Evolutionary conservation across 2,888 invertebrate species (phyloP).

Genomic region (Mesochorus sp.): DNA sequence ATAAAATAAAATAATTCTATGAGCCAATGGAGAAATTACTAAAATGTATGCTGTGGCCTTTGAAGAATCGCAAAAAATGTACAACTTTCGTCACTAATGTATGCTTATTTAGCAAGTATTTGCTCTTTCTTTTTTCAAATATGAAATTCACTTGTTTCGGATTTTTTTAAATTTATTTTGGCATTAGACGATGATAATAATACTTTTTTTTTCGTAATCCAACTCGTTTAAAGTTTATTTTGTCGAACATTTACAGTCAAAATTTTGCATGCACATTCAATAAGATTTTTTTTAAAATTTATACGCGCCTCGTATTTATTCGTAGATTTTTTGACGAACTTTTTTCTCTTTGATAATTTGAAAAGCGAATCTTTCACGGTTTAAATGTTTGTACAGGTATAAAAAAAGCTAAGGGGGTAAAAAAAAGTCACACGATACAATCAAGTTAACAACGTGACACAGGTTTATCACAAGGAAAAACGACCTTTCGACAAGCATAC

Average conservation of each 20-base stretch:
- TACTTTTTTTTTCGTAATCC: neutral
- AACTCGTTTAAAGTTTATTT: neutral
- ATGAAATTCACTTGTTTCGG: too few species aligned
- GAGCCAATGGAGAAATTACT: too few species aligned
- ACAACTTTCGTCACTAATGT: too few species aligned
- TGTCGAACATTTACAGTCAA: neutral
- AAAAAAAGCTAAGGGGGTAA: conserved; percentile 44
- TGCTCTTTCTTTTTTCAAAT: too few species aligned
- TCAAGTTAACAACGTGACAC: conserved; percentile 54
- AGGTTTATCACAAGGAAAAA: conserved; percentile 50
- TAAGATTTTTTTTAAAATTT: neutral
- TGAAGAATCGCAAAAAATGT: too few species aligned
- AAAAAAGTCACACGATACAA: conserved; percentile 46
- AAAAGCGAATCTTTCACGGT: conserved; percentile 1
- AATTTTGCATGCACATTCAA: conserved; percentile 54
- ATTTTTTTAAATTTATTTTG: neutral
- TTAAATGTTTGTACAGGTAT: conserved; percentile 32
- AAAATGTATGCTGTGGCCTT: too few species aligned
- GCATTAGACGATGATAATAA: neutral
- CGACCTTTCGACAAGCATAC: conserved; percentile 57
- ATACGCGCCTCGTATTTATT: neutral
- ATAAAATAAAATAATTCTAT: neutral
- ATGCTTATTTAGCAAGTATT: too few species aligned
- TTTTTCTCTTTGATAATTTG: too few species aligned
- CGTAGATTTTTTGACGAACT: too few species aligned